Percentiles rank a stretch among this genome's conserved stretches.
Conservation (phyloP, 2,113 vertebrate species). For the Pteruthius melanotis region DNA sequence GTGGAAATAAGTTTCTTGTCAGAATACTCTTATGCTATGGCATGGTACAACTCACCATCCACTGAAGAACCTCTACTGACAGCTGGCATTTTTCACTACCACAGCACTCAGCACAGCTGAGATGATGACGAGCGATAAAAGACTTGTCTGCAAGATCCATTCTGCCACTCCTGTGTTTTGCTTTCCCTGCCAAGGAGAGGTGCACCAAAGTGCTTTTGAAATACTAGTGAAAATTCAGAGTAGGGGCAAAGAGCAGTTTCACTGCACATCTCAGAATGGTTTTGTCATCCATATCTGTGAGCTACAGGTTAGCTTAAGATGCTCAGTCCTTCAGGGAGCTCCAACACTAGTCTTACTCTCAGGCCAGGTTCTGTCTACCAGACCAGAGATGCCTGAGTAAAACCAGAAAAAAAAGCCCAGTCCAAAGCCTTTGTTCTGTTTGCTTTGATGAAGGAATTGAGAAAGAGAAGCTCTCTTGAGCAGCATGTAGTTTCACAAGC, state of each 20-base stretch:
- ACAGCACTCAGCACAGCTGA: neutral
- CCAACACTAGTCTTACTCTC: neutral
- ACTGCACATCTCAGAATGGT: neutral
- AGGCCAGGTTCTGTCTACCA: neutral
- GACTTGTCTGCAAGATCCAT: neutral
- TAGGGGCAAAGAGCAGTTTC: neutral
- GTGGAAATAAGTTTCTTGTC: neutral
- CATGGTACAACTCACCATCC: neutral
- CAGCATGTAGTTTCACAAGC: neutral
- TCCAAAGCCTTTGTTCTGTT: neutral
- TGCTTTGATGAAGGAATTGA: neutral
- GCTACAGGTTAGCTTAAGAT: neutral
- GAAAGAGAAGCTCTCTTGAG: conserved; percentile 12
- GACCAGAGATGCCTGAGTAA: neutral
- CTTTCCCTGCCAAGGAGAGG: neutral
- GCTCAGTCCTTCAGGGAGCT: neutral
- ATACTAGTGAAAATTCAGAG: neutral
- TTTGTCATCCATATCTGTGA: neutral
- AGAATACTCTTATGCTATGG: neutral
- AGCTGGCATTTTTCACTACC: neutral
- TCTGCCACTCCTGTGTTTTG: neutral
- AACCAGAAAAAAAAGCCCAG: neutral
- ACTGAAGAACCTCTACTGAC: neutral
- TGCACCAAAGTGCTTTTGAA: neutral
- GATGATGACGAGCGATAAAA: accelerated